Base-by-base conservation (phyloP, 2,113 vertebrate genomes). In the Notarius quadriscutis region DNA sequence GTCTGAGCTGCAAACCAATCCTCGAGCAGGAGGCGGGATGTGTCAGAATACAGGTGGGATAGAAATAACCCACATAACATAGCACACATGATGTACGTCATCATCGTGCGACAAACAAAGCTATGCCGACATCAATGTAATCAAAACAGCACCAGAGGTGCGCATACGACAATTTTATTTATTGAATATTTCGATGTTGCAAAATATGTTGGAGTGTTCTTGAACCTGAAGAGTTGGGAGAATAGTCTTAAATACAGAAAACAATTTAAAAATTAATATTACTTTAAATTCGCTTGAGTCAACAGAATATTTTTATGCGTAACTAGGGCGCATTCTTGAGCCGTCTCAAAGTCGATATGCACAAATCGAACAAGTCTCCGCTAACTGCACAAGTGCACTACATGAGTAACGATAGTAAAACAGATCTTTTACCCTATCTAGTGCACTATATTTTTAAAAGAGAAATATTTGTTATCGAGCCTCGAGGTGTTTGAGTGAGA, bases 61-160 rank as follows among this genome's bases (percentile, higher is more conserved):
- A 50, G 0, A n/a, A 51, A 63, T 14, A 50, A 14, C 34, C 1
- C 20, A 62, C 17, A 63, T 1, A 62, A 53, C 5, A 58, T 7
- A 20, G 48, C 48, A 71, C 87, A 72, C 53, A 30, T 2, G 25
- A n/a, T 4, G 2, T 58, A 74, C 89, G 91, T 90, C 89, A 89
- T 86, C 6, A 34, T 22, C 1, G 2, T 8, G 87, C 86, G 89
- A 84, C 89, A n/a, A 0, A 84, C 87, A 81, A 27, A 0, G 22
- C 20, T 18, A 10, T 7, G 0, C 2, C 5, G n/a, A 11, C 7
- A n/a, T 78, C 14, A 27, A 78, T 27, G 12, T 78, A 12, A 22
- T 74, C 30, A 72, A 77, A n/a, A 55, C 12, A 14, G 15, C n/a
- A 8, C 1, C 12, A 57, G 8, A 79, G 1, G 57, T 80, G 55